These are phyloP conservation scores for Drosophila tani DNA, from an alignment of 1,140 invertebrate species.

Conservation along the genomic window DNA sequence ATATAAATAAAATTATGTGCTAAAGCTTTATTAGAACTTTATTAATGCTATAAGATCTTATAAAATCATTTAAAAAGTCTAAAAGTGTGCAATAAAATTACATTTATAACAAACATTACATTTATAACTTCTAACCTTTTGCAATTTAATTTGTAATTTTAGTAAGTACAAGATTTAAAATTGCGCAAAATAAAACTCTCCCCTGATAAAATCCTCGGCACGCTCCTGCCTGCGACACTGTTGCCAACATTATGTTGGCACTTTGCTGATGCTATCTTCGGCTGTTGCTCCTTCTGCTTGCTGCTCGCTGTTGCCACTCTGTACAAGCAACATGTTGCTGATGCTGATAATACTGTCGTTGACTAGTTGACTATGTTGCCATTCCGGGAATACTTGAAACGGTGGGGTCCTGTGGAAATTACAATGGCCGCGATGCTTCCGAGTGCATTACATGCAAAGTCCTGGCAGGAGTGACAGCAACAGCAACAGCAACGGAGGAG, in stretches of 20 bases:
- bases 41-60: too few relatives aligned
- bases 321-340: conserved; percentile 77
- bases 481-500: conserved; percentile 37
- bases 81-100: too few relatives aligned
- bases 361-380: conserved; percentile 73
- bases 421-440: conserved; percentile 43
- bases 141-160: too few relatives aligned
- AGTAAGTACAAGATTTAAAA: background rate
- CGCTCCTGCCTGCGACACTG: conserved; percentile 47
- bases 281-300: conserved; percentile 26
- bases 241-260: conserved; percentile 53
- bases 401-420: conserved; percentile 64
- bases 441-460: conserved; percentile 72
- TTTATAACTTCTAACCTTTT: too few relatives aligned
- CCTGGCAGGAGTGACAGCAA: conserved; percentile 37
- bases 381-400: conserved; percentile 19
- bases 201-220: background rate
- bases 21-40: too few relatives aligned
- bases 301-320: conserved; percentile 45
- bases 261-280: conserved; percentile 67
- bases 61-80: too few relatives aligned
- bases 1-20: background rate
- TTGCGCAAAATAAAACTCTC: background rate
- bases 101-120: too few relatives aligned
- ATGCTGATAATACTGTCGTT: conserved; percentile 74